phyloP scores from a whole-genome alignment of 2,797 vertebrate genomes.

The Channallabes apus region DNA sequence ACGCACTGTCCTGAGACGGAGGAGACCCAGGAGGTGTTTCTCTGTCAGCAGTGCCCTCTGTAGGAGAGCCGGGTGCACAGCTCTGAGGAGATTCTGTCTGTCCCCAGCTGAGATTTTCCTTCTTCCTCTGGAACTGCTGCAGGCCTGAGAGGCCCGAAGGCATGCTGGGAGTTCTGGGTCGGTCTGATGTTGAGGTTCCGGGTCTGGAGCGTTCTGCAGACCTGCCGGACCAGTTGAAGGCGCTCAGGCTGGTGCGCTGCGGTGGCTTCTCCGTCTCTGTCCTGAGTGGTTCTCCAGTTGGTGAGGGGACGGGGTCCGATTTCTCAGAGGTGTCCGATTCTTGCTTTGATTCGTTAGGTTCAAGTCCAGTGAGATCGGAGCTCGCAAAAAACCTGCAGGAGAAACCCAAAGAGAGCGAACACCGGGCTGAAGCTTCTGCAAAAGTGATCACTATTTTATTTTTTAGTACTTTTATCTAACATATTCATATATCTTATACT shows the following conservation, averaged over 20 bases:
- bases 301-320: neutral
- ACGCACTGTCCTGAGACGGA: constrained; percentile 68
- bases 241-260: constrained; percentile 57
- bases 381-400: constrained; percentile 41
- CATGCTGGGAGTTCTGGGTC: constrained; percentile 46
- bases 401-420: neutral
- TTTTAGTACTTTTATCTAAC: too few species aligned
- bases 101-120: constrained; percentile 40
- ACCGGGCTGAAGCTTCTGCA: too few species aligned
- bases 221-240: constrained; percentile 76
- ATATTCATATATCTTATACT: too few species aligned
- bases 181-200: constrained; percentile 35
- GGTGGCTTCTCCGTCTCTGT: neutral
- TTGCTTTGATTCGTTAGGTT: constrained; percentile 32
- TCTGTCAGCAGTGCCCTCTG: constrained; percentile 40
- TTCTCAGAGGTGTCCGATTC: neutral
- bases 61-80: neutral
- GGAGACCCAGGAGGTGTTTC: constrained; percentile 59
- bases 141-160: constrained; percentile 58
- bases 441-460: neutral
- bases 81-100: neutral
- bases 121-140: constrained; percentile 73
- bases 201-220: constrained; percentile 53
- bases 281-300: neutral
- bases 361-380: neutral